These are phyloP conservation scores for Pogonomyrmex californicus DNA, from an alignment of 1,140 invertebrate genomes.

Conservation along the genomic window DNA sequence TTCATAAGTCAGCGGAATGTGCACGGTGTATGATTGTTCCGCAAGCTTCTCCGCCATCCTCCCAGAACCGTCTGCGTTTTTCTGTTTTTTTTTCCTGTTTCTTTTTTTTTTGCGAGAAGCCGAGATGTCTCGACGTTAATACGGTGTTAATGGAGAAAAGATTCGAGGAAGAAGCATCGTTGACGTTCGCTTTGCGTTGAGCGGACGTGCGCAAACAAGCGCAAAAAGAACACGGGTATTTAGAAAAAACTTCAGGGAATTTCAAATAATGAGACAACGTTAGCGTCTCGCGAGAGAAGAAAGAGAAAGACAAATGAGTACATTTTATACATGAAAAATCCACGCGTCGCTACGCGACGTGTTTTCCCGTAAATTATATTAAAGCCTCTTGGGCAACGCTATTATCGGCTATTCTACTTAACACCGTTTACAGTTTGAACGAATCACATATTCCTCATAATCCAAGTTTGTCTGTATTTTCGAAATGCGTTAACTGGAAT, in stretches of 20 bases:
- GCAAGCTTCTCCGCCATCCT: conserved; percentile 68
- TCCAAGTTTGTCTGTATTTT: conserved; percentile 30
- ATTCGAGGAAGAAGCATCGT: conserved; percentile 52
- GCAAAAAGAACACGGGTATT: conserved; percentile 16
- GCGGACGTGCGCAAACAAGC: conserved; percentile 22
- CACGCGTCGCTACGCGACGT: background rate
- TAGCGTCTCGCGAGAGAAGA: conserved; percentile 12
- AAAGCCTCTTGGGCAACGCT: background rate
- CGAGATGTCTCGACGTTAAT: conserved; percentile 67
- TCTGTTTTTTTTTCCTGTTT: background rate
- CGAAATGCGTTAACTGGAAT: conserved; percentile 65
- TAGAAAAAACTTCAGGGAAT: conserved; percentile 46
- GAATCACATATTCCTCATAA: conserved; percentile 48
- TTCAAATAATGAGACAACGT: conserved; percentile 32
- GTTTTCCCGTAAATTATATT: conserved; percentile 49
- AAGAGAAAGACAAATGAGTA: conserved; percentile 22
- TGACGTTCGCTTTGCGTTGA: conserved; percentile 58
- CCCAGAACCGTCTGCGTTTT: conserved; percentile 41
- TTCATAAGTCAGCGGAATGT: conserved; percentile 82
- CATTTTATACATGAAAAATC: conserved; percentile 15
- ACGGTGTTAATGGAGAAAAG: conserved; percentile 71
- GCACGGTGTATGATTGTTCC: conserved; percentile 79
- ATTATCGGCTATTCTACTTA: conserved; percentile 23
- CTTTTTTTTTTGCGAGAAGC: conserved; percentile 34
- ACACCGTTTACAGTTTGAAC: background rate